A percentile compares a stretch with the other conserved stretches of the same genome.
Evolutionary conservation across 2,113 vertebrate species (phyloP).

Genomic region (Copsychus sechellarum): DNA sequence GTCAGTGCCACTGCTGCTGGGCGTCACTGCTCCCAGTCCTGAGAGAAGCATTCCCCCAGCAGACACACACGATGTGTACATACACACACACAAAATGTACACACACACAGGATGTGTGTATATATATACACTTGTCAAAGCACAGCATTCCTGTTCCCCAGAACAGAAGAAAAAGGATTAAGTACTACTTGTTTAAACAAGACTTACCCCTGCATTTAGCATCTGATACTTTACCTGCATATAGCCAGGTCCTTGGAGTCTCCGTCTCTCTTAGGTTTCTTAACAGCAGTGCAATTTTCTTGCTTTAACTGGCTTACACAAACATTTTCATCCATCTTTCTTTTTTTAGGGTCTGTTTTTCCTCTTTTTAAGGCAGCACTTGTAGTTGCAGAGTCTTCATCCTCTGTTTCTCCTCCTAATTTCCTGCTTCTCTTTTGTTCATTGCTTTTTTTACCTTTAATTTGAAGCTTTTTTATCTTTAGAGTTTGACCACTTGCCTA

Average conservation of each 20-base stretch:
- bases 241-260: conserved; percentile 83
- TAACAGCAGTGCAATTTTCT: conserved; percentile 83
- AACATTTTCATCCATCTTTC: conserved; percentile 85
- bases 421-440: conserved; percentile 90
- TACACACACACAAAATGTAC: not conserved
- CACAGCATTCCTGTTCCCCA: not conserved
- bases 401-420: conserved; percentile 81
- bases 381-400: conserved; percentile 83
- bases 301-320: conserved; percentile 78
- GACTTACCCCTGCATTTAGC: not conserved
- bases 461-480: conserved; percentile 86
- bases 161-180: not conserved
- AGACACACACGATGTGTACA: not conserved
- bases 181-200: not conserved
- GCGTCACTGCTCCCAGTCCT: not conserved
- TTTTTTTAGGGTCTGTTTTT: conserved; percentile 86
- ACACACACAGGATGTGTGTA: not conserved
- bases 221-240: conserved; percentile 80
- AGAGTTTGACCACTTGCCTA: conserved; percentile 93
- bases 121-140: not conserved
- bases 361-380: conserved; percentile 88
- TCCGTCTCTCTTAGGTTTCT: conserved; percentile 90
- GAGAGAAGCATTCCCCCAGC: not conserved
- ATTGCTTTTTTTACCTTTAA: conserved; percentile 84
- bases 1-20: not conserved